Evolutionary conservation across 1,140 invertebrate genomes (phyloP), one percentile per base, ranked within the genome.

Genomic region (Pogonomyrmex californicus): DNA sequence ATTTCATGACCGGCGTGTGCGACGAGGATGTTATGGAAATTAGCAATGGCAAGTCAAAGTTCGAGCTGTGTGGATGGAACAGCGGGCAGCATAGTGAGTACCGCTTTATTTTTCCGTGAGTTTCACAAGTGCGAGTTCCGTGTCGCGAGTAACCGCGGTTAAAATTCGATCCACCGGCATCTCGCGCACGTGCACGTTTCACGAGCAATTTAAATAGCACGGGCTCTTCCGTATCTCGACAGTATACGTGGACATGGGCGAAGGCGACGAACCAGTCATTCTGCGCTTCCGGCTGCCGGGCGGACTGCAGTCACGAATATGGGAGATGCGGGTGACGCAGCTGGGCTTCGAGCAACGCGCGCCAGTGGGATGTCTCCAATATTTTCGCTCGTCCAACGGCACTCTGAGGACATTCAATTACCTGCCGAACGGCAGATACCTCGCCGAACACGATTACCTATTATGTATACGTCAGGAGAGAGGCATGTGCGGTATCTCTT

Each of bases 31-130:
- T 97, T 82, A 97, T 98, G 87, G 92, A 96, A 90, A 94, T 95
- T 58, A 93, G 86, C 76, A 96, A 95, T 41, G 97, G 97, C 12
- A 95, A 94, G 1, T 96, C 95, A 79, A 96, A 96, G 30, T 96
- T 98, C 51, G 96, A 95, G 23, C 77, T 98, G 3, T 98, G 98
- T 91, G 98, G 98, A 4, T 96, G 97, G 92, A 98, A 98, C 91
- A 98, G 97, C 91, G 98, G 97, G 41, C 98, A 98, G 91, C 98
- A 98, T 90, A 95, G 98, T 98, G 93, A 96, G 89, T 77, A 73
- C 7, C 2, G 17, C n/a, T 71, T 0, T 4, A n/a, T 36, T 10
- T 14, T n/a, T 58, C 4, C 9, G 17, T 33, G n/a, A 9, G 14
- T 2, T 17, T 30, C 4, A 4, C n/a, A 30, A 23, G n/a, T 36